These are phyloP conservation scores for Poeciliopsis turneri DNA, from an alignment of 2,797 vertebrate genomes.

Conservation along the genomic window DNA sequence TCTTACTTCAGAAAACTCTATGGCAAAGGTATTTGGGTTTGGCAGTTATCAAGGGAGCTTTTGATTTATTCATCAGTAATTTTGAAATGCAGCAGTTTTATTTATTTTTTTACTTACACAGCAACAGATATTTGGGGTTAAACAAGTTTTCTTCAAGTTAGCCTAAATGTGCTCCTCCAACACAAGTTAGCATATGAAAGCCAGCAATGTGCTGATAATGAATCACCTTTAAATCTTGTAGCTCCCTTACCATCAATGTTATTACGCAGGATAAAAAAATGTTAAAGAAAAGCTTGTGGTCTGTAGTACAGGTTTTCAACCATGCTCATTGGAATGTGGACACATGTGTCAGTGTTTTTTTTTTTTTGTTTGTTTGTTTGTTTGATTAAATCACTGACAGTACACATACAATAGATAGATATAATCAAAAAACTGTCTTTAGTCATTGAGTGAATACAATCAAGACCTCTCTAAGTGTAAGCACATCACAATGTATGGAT, in stretches of 20 bases:
- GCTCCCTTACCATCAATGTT: too few relatives aligned
- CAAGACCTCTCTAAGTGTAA: neutral
- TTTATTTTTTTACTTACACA: neutral
- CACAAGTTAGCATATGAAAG: neutral
- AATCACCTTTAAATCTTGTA: neutral
- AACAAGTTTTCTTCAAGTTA: neutral
- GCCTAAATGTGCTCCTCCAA: neutral
- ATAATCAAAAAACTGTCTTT: neutral
- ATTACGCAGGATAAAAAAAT: too few relatives aligned
- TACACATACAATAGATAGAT: neutral
- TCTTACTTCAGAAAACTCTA: neutral
- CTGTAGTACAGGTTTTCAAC: neutral
- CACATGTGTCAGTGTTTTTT: neutral
- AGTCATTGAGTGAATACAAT: neutral
- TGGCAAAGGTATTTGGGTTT: neutral
- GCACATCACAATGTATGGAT: neutral
- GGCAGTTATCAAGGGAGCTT: neutral
- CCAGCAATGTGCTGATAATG: neutral
- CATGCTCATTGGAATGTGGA: neutral
- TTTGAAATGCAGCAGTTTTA: neutral
- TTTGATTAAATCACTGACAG: neutral
- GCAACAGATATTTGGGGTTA: neutral
- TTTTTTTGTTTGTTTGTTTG: too few relatives aligned
- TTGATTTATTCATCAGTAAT: neutral
- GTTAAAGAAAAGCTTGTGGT: too few relatives aligned